Percentiles rank a stretch among this genome's conserved stretches.
These are phyloP conservation scores for Sebastes trivittatus DNA, from an alignment of 2,797 vertebrate genomes.

Conservation along the genomic window DNA sequence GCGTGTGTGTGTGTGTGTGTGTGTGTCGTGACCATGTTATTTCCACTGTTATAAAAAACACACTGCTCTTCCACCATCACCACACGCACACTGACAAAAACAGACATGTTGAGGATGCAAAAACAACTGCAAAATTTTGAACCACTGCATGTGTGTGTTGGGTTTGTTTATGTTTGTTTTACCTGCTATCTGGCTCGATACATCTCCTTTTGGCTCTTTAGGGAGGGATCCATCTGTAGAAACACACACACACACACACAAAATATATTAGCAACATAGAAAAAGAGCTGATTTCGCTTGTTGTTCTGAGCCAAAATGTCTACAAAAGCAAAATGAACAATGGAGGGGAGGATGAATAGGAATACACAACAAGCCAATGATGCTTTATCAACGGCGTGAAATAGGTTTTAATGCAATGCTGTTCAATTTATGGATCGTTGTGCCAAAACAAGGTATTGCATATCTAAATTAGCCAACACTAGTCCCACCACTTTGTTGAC, in stretches of 20 bases:
- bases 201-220: conserved; percentile 81
- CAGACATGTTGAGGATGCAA: not conserved
- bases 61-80: not conserved
- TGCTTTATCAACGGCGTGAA: not conserved
- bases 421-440: not conserved
- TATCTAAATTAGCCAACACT: not conserved
- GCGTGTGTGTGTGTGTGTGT: not conserved
- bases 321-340: not conserved
- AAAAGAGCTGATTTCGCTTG: not conserved
- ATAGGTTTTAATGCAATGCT: not conserved
- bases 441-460: not conserved
- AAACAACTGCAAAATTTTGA: not conserved
- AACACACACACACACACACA: conserved; percentile 19
- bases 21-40: not conserved
- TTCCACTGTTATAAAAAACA: not conserved
- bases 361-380: not conserved
- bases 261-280: not conserved
- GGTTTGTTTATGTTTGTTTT: conserved; percentile 20
- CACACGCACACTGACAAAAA: not conserved
- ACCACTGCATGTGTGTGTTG: not conserved
- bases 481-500: not conserved
- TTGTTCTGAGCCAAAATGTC: not conserved
- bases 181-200: conserved; percentile 79
- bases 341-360: not conserved
- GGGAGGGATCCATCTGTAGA: conserved; percentile 76